Base-by-base conservation (phyloP, 1,140 invertebrate species). In the Temnothorax longispinosus region DNA sequence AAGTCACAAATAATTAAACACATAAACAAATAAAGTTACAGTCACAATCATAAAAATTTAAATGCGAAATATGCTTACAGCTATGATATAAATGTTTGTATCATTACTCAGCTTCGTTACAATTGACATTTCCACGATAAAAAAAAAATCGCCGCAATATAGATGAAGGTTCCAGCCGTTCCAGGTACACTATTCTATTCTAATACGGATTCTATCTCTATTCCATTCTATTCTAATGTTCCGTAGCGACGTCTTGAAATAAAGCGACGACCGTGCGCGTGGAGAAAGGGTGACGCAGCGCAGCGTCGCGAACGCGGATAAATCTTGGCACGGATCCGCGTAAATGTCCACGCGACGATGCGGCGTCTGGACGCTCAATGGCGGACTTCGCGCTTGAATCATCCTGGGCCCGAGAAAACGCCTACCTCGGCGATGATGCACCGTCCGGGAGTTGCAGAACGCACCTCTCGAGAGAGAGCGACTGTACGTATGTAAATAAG, bases 331-430 rank as follows among this genome's bases (percentile, higher is more conserved):
- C 69, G 35, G 35, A 65, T 56, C 47, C 52, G 32, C 75, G 50
- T 84, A 71, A 86, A 72, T 10, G 54, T 75, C 52, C 44, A 77
- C 65, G 62, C 86, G 76, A 84, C 65, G 41, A 15, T 56, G 58
- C 50, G 18, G 32, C 52, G 75, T 85, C 58, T 77, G 62, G 82
- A 64, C 35, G 58, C 21, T 78, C 82, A 76, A 78, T 78, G 76
- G 72, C 41, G 76, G 76, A 78, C 65, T 82, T 47, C 60, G 52
- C 58, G 84, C 60, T 60, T 58, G 84, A 82, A 75, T 84, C 80
- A 75, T 84, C 69, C 41, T 47, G 18, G 54, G 38, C 67, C 11
- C 44, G 69, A 74, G 80, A 50, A 50, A 62, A 75, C 21, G 35
- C 18, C 4, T 18, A 18, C 47, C 47, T 71, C 58, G 10, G 13